These are phyloP conservation scores for Siderastrea siderea DNA, from an alignment of 92 coral and sea anemone genomes.

Conservation along the genomic window DNA sequence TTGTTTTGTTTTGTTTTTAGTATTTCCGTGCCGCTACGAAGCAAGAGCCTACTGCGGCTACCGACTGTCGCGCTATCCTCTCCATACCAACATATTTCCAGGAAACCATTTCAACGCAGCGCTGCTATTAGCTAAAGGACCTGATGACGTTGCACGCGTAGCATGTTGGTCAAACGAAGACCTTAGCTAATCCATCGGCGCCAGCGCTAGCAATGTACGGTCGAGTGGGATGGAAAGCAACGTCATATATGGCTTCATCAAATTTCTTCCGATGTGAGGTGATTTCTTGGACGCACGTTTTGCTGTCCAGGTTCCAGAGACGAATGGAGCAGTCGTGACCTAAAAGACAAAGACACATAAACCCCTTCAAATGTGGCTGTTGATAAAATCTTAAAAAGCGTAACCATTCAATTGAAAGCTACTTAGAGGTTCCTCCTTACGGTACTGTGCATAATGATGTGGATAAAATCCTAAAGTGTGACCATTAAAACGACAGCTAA, in stretches of 20 bases:
- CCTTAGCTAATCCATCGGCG: conserved; percentile 98
- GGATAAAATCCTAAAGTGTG: no score
- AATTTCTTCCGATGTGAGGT: conserved; percentile 99
- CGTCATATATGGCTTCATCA: conserved; percentile 98
- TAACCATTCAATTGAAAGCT: no score
- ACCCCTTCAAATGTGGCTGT: no score
- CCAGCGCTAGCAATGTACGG: conserved; percentile 99
- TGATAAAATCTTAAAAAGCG: no score
- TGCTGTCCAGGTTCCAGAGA: conserved; percentile 97
- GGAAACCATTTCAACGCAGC: conserved; percentile 18
- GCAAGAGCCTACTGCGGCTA: not conserved
- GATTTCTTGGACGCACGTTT: conserved; percentile 98
- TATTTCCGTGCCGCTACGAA: conserved; percentile 16
- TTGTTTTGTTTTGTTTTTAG: no score
- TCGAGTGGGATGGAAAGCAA: conserved; percentile 94
- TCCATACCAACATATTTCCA: not conserved
- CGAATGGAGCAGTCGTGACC: conserved; percentile 99
- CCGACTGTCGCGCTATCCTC: not conserved
- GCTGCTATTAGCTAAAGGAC: not conserved
- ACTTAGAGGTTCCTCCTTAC: no score
- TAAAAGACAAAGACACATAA: not conserved
- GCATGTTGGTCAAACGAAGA: conserved; percentile 79
- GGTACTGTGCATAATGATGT: not conserved
- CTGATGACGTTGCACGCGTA: conserved; percentile 1
- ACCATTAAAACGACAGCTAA: not conserved